phyloP scores from a whole-genome alignment of 2,888 invertebrate genomes.

The Argyresthia albistria region DNA sequence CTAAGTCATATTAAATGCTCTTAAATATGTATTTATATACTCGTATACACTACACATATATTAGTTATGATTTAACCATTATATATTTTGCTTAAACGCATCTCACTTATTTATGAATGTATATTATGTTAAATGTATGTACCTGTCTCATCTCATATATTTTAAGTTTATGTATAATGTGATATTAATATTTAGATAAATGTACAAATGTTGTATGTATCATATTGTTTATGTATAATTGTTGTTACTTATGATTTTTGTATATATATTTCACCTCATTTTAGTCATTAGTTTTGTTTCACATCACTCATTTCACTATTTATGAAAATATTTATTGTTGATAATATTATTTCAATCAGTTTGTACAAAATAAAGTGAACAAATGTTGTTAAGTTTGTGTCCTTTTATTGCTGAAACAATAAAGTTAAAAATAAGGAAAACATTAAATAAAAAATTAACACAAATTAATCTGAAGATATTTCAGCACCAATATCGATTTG shows the following conservation, averaged over 20 bases:
- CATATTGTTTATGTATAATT: background rate
- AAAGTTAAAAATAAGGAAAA: too few species aligned
- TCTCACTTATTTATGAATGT: background rate
- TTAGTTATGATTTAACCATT: background rate
- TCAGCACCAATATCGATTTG: too few species aligned
- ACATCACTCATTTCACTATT: background rate
- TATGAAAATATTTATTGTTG: background rate
- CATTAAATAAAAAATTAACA: too few species aligned
- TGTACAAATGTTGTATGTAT: background rate
- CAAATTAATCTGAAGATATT: too few species aligned
- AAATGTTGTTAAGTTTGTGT: background rate
- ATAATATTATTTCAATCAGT: background rate
- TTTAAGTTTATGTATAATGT: background rate
- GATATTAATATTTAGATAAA: background rate
- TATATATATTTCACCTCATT: constrained; percentile 2
- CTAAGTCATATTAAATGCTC: constrained; percentile 7
- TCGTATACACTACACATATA: too few species aligned
- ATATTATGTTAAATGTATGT: background rate
- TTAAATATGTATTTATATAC: background rate
- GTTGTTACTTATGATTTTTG: background rate
- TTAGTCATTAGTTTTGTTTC: constrained; percentile 1
- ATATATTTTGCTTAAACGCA: constrained; percentile 2
- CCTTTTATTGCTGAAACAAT: background rate
- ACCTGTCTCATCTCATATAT: background rate
- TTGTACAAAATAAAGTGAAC: constrained; percentile 1